These are phyloP conservation scores for Lordiphosa andalusiaca DNA, from an alignment of 2,888 invertebrate genomes.

Conservation along the genomic window DNA sequence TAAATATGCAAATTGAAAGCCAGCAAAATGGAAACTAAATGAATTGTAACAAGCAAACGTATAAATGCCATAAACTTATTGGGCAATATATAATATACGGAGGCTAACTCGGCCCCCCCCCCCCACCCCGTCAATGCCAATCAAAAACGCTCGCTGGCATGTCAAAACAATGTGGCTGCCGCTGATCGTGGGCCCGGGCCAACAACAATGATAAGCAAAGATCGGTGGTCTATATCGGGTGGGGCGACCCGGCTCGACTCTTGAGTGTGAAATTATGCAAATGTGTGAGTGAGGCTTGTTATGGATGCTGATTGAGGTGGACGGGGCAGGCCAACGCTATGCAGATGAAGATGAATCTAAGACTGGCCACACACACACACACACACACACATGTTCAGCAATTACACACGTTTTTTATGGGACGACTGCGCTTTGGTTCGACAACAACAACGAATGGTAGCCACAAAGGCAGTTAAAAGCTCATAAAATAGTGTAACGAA, in stretches of 20 bases:
- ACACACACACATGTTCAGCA: slow-evolving; percentile 24
- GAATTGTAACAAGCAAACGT: slow-evolving; percentile 69
- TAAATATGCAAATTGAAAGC: slow-evolving; percentile 62
- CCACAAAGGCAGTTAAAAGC: slow-evolving; percentile 71
- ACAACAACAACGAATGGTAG: slow-evolving; percentile 63
- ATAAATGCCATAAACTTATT: slow-evolving; percentile 39
- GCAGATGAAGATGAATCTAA: slow-evolving; percentile 5
- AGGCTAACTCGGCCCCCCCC: background rate
- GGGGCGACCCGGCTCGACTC: slow-evolving; percentile 37
- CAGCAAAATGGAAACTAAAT: slow-evolving; percentile 57
- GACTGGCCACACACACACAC: slow-evolving; percentile 19
- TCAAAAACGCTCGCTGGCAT: slow-evolving; percentile 60
- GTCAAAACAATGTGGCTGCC: slow-evolving; percentile 53
- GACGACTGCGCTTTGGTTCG: slow-evolving; percentile 30
- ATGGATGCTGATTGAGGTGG: slow-evolving; percentile 17
- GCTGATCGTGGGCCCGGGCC: slow-evolving; percentile 28
- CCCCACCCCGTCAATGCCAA: slow-evolving; percentile 53
- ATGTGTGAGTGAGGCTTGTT: slow-evolving; percentile 33
- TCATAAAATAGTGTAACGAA: slow-evolving; percentile 69
- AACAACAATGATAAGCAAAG: slow-evolving; percentile 16
- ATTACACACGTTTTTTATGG: slow-evolving; percentile 56
- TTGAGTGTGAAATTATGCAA: slow-evolving; percentile 74
- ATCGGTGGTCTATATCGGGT: slow-evolving; percentile 25
- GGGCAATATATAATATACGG: slow-evolving; percentile 36
- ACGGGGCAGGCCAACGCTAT: slow-evolving; percentile 11